Evolutionary conservation across 1,140 invertebrate species (phyloP).

Genomic region (Musca domestica): DNA sequence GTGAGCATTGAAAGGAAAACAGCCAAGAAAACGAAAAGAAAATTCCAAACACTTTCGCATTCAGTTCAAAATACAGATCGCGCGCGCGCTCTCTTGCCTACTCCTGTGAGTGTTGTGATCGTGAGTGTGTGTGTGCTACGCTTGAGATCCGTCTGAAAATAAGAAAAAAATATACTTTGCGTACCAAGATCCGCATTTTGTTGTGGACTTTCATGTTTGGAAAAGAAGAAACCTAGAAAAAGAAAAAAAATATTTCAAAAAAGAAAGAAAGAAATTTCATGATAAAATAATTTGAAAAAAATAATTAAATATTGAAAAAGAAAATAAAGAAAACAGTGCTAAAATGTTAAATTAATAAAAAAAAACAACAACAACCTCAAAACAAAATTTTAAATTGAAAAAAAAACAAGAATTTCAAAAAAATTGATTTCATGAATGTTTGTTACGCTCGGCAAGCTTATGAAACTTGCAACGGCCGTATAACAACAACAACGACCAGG

Average conservation of each 20-base stretch:
- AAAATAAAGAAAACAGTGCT: not conserved
- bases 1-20: not conserved
- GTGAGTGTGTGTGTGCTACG: not conserved
- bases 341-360: not conserved
- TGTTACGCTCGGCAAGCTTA: slow-evolving; percentile 1
- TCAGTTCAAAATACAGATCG: not conserved
- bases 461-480: not conserved
- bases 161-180: too few species aligned
- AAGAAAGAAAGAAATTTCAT: too few species aligned
- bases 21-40: slow-evolving; percentile 5
- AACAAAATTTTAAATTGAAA: too few species aligned
- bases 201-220: not conserved
- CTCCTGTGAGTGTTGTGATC: not conserved
- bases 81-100: not conserved
- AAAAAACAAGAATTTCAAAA: not conserved
- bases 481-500: slow-evolving; percentile 16
- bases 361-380: slow-evolving; percentile 5
- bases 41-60: slow-evolving; percentile 18
- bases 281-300: not conserved
- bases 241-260: too few species aligned
- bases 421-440: too few species aligned
- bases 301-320: not conserved
- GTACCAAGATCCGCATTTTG: slow-evolving; percentile 6
- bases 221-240: not conserved
- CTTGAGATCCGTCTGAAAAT: slow-evolving; percentile 12